Base-by-base conservation (phyloP, 1,140 invertebrate genomes). In the Luehdorfia chinensis region DNA sequence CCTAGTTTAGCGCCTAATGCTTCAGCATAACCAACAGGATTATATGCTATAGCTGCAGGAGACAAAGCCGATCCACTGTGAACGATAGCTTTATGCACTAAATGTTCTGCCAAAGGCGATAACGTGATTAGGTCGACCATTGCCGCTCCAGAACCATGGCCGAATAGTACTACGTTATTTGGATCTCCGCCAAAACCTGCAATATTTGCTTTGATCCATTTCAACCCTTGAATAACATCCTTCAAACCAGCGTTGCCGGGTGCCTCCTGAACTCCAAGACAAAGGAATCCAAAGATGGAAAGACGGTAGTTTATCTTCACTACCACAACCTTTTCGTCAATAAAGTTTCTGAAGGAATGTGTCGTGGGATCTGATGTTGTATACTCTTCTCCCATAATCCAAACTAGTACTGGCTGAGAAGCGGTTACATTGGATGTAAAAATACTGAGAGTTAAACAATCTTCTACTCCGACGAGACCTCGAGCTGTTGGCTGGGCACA, bases 131-230 rank as follows among this genome's bases (percentile, higher is more conserved):
- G 78, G 37, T 90, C 88, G 0, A 91, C 67, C 61, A 91, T 76
- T n/a, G 88, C 89, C 1, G 87, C 88, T 8, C 91, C 92, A 1
- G 90, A 91, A 39, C 89, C 89, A 43, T 92, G 89, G 4, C 92
- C 92, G 5, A 84, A 52, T 0, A 91, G 75, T 2, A 91, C 89
- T 0, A 94, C 88, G 34, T 83, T 80, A 11, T 87, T 85, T 0
- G 90, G 88, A 75, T 94, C 89, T 2, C 92, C 93, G 16, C 92
- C 92, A 65, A 93, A 94, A 1, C 65, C 57, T 1, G 50, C 76
- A 36, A 93, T 92, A 49, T 93, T 91, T 2, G 87, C 63, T 47
- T 89, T 64, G 1, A 94, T 86, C 92, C 92, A 94, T 50, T 85
- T 75, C 7, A 94, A 64, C 1, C 89, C 90, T 31, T 83, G 66